Base-by-base conservation (phyloP, 1,140 invertebrate genomes). In the Tribolium castaneum region DNA sequence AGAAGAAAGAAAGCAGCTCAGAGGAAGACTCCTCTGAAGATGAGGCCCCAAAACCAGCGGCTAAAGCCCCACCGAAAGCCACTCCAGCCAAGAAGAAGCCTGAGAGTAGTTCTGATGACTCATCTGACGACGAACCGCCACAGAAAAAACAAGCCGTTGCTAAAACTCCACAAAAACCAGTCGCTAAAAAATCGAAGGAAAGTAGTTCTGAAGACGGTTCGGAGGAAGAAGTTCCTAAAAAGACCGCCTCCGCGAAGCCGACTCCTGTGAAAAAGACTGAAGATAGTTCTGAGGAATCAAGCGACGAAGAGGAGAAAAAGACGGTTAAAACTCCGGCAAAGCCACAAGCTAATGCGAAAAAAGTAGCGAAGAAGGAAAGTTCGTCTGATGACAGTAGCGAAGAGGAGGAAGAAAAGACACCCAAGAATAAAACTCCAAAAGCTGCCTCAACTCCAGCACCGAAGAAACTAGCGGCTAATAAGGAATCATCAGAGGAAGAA, bases 221-320 rank as follows among this genome's bases (percentile, higher is more conserved):
- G 30, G 82, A 83, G 66, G 81, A 84, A 70, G 83, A 82, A 25
- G 13, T 0, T 22, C 14, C 59, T 12, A 86, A 85, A 22, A 83
- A 86, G 30, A 80, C 74, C 14, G 72, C 80, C 50, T 80, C 78
- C 12, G 70, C 80, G 50, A 76, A 22, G 16, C 25, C 80, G 62
- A 74, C 75, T 54, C 72, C 75, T 7, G 70, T 74, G 39, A 81
- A 81, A 76, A 77, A 75, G 51, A 50, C 79, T 14, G 81, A 80
- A 78, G 78, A 82, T 2, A 81, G 80, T 30, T 80, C 79, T 25
- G 83, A 86, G 4, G 86, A 87, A 30, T 80, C 79, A 6, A 84
- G 82, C 16, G 80, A 80, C 3, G 82, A 30, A 3, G 25, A 79
- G 22, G 83, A 84, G 34, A 76, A 83, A 72, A 19, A 80, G 50